Evolutionary conservation across 2,113 vertebrate species (phyloP).

Genomic region (Bothrops jararaca): DNA sequence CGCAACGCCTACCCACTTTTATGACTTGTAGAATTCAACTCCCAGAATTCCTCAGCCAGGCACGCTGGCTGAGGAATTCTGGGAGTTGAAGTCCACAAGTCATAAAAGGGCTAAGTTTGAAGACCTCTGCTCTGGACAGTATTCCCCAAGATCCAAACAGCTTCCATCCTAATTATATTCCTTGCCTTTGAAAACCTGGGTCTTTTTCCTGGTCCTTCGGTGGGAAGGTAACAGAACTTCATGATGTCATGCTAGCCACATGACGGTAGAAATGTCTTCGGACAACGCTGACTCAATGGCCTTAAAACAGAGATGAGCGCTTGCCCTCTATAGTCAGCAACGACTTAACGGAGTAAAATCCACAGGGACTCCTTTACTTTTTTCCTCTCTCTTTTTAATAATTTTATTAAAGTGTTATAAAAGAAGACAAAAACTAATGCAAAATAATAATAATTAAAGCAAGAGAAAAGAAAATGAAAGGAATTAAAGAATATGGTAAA

Average conservation of each 20-base stretch:
- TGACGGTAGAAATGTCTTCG: neutral
- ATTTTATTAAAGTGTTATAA: neutral
- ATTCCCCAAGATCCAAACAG: too few species aligned
- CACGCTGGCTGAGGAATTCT: too few species aligned
- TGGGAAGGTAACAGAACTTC: neutral
- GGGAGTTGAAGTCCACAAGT: too few species aligned
- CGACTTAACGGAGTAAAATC: neutral
- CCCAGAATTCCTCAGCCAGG: too few species aligned
- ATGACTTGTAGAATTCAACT: too few species aligned
- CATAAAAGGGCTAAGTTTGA: too few species aligned
- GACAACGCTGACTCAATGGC: neutral
- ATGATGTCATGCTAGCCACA: neutral
- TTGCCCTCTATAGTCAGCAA: neutral
- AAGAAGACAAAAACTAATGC: neutral
- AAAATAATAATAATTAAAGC: neutral
- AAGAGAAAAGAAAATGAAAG: neutral
- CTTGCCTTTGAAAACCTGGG: too few species aligned
- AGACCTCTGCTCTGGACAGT: too few species aligned
- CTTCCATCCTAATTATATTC: neutral
- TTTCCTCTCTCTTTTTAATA: neutral
- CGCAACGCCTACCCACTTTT: neutral
- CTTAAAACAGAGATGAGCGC: too few species aligned
- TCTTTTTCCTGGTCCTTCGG: too few species aligned
- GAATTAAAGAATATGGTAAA: neutral
- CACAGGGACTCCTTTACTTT: neutral